phyloP scores from a whole-genome alignment of 2,888 invertebrate genomes.

The Chromoteleia sp. region DNA sequence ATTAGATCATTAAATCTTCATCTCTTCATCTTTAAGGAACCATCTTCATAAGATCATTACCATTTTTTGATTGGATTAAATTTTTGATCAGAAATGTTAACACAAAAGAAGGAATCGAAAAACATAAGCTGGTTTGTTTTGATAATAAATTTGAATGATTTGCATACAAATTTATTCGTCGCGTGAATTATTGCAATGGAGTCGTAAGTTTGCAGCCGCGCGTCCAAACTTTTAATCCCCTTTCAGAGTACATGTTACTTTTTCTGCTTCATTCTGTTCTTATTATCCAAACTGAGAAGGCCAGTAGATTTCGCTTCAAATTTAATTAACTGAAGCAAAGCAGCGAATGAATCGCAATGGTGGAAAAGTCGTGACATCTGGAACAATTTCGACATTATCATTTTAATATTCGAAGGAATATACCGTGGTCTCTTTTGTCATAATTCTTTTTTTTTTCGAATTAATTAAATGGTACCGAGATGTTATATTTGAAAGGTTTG shows the following conservation, averaged over 20 bases:
- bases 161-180: conserved; percentile 26
- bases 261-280: conserved; percentile 36
- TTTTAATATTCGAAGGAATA: conserved; percentile 1
- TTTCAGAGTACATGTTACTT: conserved; percentile 20
- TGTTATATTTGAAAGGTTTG: too few relatives aligned
- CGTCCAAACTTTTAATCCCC: conserved; percentile 43
- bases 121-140: background rate
- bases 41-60: too few relatives aligned
- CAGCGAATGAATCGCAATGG: conserved; percentile 22
- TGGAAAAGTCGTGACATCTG: conserved; percentile 9
- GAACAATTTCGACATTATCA: background rate
- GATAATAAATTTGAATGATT: conserved; percentile 40
- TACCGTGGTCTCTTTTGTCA: background rate
- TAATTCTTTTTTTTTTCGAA: background rate
- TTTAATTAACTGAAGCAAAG: conserved; percentile 52
- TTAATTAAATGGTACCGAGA: too few relatives aligned
- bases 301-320: conserved; percentile 24
- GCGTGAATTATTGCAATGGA: conserved; percentile 6
- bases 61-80: too few relatives aligned
- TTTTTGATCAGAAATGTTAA: too few relatives aligned
- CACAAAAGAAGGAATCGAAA: background rate
- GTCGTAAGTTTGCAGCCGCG: conserved; percentile 11
- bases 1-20: too few relatives aligned
- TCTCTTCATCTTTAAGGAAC: too few relatives aligned
- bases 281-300: background rate